Conservation (phyloP, 2,113 vertebrate genomes). For the Sus scrofa region T2T-Sscrofa CM000826.6:137099501-137100000, state of each 20-base stretch:
- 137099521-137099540: not conserved
- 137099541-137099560: not conserved
- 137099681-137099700: not conserved
- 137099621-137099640: not conserved
- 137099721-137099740: not conserved
- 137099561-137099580: not conserved
- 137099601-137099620: not conserved
- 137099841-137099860: not conserved
- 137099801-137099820: not conserved
- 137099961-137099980: not conserved
- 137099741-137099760: not conserved
- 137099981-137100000: conserved; percentile 3
- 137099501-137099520: not conserved
- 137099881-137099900: not conserved
- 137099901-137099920: not conserved
- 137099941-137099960: not conserved
- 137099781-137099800: not conserved
- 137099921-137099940: not conserved
- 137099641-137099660: not conserved
- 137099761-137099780: not conserved
- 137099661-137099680: not conserved
- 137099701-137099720: not conserved
- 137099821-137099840: not conserved
- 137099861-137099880: not conserved
- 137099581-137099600: not conserved